Evolutionary conservation across 2,888 invertebrate genomes (phyloP), one percentile per base, ranked within the genome.

Genomic region (Pocota personata): DNA sequence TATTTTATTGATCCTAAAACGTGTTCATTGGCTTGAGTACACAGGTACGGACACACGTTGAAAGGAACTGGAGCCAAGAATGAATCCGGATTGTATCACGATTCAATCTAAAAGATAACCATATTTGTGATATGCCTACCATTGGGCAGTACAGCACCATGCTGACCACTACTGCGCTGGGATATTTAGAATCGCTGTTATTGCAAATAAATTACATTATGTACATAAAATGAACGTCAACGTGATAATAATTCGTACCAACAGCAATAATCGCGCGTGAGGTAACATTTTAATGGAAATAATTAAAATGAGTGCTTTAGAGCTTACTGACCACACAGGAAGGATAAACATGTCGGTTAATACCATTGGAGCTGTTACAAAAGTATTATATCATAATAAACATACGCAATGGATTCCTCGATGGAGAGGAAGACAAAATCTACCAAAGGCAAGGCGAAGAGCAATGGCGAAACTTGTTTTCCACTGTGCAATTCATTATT

Each of bases 1-100:
- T 19, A 35, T 71, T 71, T 71, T 71, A 71, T 71, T 32, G 71
- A 40, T 10, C 52, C 52, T 27, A 35, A 37, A 67, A 67, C 35
- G 50, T 62, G 50, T 50, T 67, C n/a, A 50, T 24, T 32, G 35
- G 37, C 50, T 19, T 19, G 16, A 67, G 66, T 35, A 14, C 50
- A 37, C 6, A n/a, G 37, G 12, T 37, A 67, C 24, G 16, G 21
- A 3, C 21, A 27, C 64, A 48, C 37, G 14, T 10, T 21, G n/a
- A 30, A 27, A 14, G 46, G 27, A 10, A 30, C 27, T 21, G n/a
- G 32, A 10, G 5, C 19, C 32, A 32, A 8, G 16, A 32, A 57
- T 19, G 37, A 43, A 32, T 37, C 37, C 60, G 43, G 40, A 60
- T 60, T 46, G 7, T 14, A 43, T 30, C 32, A 30, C 30, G 48